These are phyloP conservation scores for Mechanitis mazaeus DNA, from an alignment of 2,888 invertebrate species.

Conservation along the genomic window DNA sequence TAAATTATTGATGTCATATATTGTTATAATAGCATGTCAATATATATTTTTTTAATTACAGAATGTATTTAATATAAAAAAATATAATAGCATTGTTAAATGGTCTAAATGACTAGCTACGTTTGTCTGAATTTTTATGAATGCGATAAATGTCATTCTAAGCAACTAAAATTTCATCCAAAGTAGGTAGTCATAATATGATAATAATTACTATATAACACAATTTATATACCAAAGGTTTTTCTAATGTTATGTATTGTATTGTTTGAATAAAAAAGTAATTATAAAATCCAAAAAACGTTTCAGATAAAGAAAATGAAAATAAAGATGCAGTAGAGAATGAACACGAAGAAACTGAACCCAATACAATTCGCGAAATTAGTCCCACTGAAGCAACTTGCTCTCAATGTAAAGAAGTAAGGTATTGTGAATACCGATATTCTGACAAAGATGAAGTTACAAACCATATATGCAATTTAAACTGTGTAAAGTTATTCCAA, in stretches of 20 bases:
- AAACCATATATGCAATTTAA: slow-evolving; percentile 64
- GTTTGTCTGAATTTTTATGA: no score
- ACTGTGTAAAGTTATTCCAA: slow-evolving; percentile 68
- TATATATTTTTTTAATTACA: no score
- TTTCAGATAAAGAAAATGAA: slow-evolving; percentile 68
- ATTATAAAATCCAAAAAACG: not conserved
- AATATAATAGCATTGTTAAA: no score
- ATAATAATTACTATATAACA: no score
- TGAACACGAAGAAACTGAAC: slow-evolving; percentile 48
- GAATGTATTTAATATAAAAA: no score
- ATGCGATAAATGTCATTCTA: no score
- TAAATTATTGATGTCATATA: no score
- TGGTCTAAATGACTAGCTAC: no score
- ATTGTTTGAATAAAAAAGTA: not conserved
- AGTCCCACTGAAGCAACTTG: slow-evolving; percentile 57
- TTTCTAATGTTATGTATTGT: not conserved
- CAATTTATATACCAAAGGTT: no score
- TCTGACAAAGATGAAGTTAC: slow-evolving; percentile 45
- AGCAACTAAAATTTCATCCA: no score
- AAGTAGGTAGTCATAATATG: no score
- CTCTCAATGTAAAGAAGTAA: slow-evolving; percentile 57
- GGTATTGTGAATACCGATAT: slow-evolving; percentile 53
- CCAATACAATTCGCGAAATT: slow-evolving; percentile 61
- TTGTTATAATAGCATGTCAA: no score
- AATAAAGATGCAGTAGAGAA: slow-evolving; percentile 55